These are phyloP conservation scores for Lepidurus packardi DNA, from an alignment of 1,140 invertebrate genomes.

Conservation along the genomic window DNA sequence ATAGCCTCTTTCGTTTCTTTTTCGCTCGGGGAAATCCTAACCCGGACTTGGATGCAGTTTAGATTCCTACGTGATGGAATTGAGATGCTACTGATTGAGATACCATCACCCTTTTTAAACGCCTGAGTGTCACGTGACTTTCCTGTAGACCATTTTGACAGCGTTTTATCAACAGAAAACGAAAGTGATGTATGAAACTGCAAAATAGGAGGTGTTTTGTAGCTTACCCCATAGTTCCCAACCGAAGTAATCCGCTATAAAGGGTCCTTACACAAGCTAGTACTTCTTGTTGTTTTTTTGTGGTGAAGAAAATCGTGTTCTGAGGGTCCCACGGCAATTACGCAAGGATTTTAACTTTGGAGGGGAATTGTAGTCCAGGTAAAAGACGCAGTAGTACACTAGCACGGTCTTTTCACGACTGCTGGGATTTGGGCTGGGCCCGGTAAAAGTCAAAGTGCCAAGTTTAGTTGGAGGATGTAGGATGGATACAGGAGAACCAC, in stretches of 20 bases:
- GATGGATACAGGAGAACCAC: not conserved
- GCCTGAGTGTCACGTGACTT: not conserved
- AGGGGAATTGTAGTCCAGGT: not conserved
- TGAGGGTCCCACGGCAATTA: no score
- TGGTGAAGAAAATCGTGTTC: no score
- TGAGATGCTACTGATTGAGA: not conserved
- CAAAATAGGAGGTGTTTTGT: no score
- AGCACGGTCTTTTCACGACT: constrained; percentile 21
- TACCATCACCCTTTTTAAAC: not conserved
- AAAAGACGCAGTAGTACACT: not conserved
- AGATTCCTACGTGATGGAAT: not conserved
- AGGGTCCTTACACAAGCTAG: no score
- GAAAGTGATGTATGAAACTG: no score
- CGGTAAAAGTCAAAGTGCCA: constrained; percentile 15
- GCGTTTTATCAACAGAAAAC: no score
- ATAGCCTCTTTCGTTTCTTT: not conserved
- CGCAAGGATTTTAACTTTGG: no score
- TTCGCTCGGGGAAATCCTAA: not conserved
- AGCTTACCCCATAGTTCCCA: no score
- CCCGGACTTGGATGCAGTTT: not conserved
- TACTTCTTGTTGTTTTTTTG: no score
- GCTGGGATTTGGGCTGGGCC: not conserved
- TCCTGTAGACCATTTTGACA: not conserved
- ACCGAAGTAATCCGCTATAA: no score
- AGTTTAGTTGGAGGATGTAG: not conserved